Percentiles rank a stretch among this genome's conserved stretches.
Conservation (phyloP, 1,140 invertebrate species). For the Diabrotica virgifera region DNA sequence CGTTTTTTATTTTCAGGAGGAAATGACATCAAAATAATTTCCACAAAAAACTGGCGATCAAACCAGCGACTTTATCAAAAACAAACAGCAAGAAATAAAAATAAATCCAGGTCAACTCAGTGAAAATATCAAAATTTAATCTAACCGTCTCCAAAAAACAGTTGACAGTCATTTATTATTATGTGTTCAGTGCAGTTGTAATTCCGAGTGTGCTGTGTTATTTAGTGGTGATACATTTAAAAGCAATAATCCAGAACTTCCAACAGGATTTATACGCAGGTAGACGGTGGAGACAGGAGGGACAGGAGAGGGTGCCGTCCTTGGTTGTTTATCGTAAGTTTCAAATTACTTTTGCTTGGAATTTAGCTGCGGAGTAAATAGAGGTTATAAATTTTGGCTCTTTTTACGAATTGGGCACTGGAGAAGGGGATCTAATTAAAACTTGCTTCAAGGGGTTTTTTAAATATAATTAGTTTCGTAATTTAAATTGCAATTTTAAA, state of each 20-base stretch:
- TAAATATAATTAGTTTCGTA: no score
- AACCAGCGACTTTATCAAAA: background rate
- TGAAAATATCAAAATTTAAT: slow-evolving; percentile 22
- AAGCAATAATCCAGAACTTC: slow-evolving; percentile 17
- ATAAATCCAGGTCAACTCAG: slow-evolving; percentile 19
- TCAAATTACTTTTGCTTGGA: background rate
- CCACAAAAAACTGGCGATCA: background rate
- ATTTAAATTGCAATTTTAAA: no score
- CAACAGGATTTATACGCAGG: slow-evolving; percentile 12
- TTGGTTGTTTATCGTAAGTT: slow-evolving; percentile 10
- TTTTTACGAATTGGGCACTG: no score
- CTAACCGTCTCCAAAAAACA: slow-evolving; percentile 15
- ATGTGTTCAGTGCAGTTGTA: slow-evolving; percentile 18
- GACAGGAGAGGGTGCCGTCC: slow-evolving; percentile 5
- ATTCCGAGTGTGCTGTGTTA: slow-evolving; percentile 13
- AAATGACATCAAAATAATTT: no score
- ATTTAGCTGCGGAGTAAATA: background rate
- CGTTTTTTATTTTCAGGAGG: no score
- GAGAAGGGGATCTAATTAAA: no score
- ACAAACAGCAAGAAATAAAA: slow-evolving; percentile 15
- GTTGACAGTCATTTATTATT: slow-evolving; percentile 18
- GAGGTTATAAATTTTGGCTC: no score
- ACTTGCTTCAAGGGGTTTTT: no score
- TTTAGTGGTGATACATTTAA: slow-evolving; percentile 12
- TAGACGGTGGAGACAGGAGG: no score